These are phyloP conservation scores for Tigriopus japonicus DNA, from an alignment of 1,140 invertebrate genomes.

Conservation along the genomic window DNA sequence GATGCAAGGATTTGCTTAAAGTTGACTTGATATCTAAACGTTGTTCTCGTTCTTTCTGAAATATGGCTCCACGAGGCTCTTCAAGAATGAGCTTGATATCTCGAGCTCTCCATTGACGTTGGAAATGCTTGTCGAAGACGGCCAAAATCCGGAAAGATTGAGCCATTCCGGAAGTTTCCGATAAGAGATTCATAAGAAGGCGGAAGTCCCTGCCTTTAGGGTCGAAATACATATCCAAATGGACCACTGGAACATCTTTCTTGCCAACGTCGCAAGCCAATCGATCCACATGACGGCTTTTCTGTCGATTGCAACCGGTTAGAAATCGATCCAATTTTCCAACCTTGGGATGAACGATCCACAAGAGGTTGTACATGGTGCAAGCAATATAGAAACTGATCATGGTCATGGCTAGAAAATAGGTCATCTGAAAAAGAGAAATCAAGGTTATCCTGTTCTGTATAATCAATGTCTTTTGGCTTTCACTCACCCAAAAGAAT, in stretches of 20 bases:
- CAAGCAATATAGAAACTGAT: neutral
- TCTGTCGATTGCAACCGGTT: neutral
- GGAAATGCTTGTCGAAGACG: constrained; percentile 11
- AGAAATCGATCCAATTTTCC: neutral
- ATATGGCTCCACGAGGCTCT: neutral
- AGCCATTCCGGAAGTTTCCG: neutral
- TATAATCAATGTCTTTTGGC: too few relatives aligned
- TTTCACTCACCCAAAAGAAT: constrained; percentile 6
- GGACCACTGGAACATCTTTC: neutral
- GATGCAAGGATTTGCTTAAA: too few relatives aligned
- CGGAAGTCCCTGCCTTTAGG: neutral
- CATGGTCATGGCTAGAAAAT: neutral
- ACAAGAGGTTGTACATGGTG: neutral
- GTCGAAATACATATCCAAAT: constrained; percentile 9
- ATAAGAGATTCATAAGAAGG: constrained; percentile 5
- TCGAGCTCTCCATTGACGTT: neutral
- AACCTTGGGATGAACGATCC: constrained; percentile 4
- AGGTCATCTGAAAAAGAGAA: constrained; percentile 2
- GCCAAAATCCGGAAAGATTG: neutral
- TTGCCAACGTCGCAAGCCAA: neutral
- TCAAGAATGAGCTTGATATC: neutral
- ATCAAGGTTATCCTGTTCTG: too few relatives aligned
- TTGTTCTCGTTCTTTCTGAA: too few relatives aligned
- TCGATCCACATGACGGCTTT: neutral
- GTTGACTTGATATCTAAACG: too few relatives aligned